These are phyloP conservation scores for Pachypsylla venusta DNA, from an alignment of 1,140 invertebrate genomes.

Conservation along the genomic window DNA sequence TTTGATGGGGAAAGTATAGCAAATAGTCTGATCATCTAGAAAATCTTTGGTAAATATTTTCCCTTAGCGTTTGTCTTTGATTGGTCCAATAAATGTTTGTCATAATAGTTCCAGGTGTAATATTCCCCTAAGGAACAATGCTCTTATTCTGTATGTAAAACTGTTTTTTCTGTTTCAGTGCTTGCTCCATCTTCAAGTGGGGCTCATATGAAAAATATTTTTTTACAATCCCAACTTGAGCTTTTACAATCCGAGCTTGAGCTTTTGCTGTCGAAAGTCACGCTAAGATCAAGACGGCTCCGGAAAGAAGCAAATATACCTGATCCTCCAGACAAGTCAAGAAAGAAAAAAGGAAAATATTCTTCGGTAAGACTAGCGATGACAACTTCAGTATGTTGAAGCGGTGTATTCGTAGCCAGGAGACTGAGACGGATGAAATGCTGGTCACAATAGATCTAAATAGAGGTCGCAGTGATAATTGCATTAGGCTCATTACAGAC, in stretches of 20 bases:
- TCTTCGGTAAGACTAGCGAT: too few relatives aligned
- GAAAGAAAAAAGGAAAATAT: slow-evolving; percentile 3
- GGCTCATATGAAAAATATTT: not conserved
- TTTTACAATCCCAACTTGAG: not conserved
- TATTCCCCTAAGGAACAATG: too few relatives aligned
- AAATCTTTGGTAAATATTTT: too few relatives aligned
- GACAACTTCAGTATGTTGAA: too few relatives aligned
- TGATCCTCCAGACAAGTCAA: not conserved
- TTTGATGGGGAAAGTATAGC: too few relatives aligned
- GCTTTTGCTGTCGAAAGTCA: slow-evolving; percentile 1
- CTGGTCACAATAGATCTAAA: not conserved
- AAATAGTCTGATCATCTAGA: too few relatives aligned
- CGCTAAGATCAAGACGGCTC: not conserved
- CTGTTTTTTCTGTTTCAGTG: not conserved
- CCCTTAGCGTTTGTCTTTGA: too few relatives aligned
- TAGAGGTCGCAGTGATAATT: not conserved
- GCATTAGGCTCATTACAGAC: not conserved
- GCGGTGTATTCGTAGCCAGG: too few relatives aligned
- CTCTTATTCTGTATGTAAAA: not conserved
- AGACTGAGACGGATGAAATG: too few relatives aligned
- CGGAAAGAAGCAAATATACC: not conserved
- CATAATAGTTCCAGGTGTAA: too few relatives aligned
- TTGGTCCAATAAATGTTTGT: too few relatives aligned
- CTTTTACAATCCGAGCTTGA: not conserved
- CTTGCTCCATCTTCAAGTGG: not conserved